A percentile compares a stretch with the other conserved stretches of the same genome.
Conservation (phyloP, 2,888 invertebrate species). For the Cancer borealis region DNA sequence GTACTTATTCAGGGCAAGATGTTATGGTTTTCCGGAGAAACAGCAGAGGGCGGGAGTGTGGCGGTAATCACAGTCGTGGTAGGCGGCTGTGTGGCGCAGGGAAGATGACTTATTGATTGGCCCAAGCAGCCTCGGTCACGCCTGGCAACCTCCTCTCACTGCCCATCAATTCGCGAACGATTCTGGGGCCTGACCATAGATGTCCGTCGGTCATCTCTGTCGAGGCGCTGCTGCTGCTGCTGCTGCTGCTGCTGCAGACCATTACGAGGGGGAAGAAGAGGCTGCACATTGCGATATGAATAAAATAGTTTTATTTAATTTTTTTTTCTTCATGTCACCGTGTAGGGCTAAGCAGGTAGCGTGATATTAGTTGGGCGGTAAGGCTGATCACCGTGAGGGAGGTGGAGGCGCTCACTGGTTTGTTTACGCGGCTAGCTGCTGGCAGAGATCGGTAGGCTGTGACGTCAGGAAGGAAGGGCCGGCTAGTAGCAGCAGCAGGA, state of each 20-base stretch:
- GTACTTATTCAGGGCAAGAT: background rate
- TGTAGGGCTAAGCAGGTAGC: background rate
- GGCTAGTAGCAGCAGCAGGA: background rate
- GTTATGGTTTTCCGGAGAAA: constrained; percentile 25
- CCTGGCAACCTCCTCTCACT: constrained; percentile 63
- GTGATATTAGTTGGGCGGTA: background rate
- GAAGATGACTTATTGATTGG: constrained; percentile 54
- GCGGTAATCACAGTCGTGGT: background rate
- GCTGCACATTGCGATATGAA: background rate
- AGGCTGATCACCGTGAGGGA: background rate
- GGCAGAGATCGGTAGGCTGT: constrained; percentile 41
- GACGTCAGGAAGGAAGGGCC: constrained; percentile 48
- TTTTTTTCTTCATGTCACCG: background rate
- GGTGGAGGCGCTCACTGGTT: background rate
- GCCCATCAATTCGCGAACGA: constrained; percentile 72
- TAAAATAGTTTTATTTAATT: background rate
- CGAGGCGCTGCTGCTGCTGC: constrained; percentile 1
- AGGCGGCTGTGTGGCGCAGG: constrained; percentile 31
- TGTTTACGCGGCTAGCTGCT: constrained; percentile 24
- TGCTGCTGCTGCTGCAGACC: background rate
- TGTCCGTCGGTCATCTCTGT: constrained; percentile 43
- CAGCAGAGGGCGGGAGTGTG: background rate
- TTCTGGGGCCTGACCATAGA: constrained; percentile 65
- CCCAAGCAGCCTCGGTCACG: constrained; percentile 34
- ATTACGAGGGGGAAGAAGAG: background rate